Percentiles rank a stretch among this genome's conserved stretches.
phyloP scores from a whole-genome alignment of 2,113 vertebrate species.

The Pampusana beccarii region DNA sequence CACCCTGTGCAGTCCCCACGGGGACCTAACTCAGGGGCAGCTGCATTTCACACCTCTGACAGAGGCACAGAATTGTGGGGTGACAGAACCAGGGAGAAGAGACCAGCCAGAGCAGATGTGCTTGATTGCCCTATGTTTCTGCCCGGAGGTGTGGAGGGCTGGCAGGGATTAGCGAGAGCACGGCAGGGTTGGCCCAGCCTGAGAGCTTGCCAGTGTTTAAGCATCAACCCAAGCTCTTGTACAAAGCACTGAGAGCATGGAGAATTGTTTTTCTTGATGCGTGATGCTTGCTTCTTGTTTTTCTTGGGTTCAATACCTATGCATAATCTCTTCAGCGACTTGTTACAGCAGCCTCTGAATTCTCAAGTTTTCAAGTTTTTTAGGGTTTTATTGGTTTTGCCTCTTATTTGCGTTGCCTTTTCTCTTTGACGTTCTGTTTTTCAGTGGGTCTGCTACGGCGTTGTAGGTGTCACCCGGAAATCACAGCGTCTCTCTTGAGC shows the following conservation, averaged over 20 bases:
- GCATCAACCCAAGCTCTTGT: neutral
- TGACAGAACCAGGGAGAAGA: neutral
- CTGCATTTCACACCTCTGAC: accelerated
- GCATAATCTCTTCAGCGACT: neutral
- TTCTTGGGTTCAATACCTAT: neutral
- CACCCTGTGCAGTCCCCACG: accelerated
- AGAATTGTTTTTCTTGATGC: neutral
- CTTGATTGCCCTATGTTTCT: neutral
- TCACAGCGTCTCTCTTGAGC: neutral
- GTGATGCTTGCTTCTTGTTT: neutral
- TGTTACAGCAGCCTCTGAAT: neutral
- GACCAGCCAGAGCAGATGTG: accelerated
- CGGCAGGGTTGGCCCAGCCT: neutral
- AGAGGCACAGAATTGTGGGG: neutral
- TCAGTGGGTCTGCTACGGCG: neutral
- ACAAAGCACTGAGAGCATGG: neutral
- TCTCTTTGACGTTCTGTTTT: neutral
- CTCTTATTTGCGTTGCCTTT: neutral
- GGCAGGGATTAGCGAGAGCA: accelerated
- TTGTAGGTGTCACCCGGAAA: neutral
- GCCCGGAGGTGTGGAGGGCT: neutral
- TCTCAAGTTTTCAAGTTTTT: neutral
- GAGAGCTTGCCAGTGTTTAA: accelerated
- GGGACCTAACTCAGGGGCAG: too few relatives aligned
- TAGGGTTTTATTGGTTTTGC: neutral